Conservation (phyloP, 2,797 vertebrate genomes). For the Serranus cabrilla region DNA sequence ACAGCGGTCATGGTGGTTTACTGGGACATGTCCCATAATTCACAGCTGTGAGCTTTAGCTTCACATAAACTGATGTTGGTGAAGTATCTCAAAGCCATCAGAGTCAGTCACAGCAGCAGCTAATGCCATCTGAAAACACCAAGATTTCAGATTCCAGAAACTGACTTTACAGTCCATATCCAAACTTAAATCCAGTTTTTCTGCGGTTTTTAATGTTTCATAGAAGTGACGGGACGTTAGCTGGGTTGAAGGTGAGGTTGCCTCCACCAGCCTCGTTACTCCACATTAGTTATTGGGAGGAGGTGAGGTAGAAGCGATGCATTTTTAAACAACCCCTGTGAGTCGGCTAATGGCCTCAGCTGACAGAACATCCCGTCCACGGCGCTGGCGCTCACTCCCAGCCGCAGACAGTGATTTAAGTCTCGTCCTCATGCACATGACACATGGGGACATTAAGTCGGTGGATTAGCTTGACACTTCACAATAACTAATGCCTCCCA, state of each 20-base stretch:
- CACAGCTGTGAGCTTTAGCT: background rate
- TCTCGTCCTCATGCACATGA: constrained; percentile 45
- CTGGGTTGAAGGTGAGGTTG: constrained; percentile 25
- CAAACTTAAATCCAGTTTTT: background rate
- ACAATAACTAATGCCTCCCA: constrained; percentile 76
- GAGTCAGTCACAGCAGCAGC: background rate
- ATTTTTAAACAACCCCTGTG: constrained; percentile 52
- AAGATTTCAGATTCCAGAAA: background rate
- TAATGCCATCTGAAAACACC: background rate
- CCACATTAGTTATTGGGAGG: constrained; percentile 43
- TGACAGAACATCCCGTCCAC: constrained; percentile 28
- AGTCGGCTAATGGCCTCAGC: constrained; percentile 42
- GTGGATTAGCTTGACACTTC: constrained; percentile 70
- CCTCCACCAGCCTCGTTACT: constrained; percentile 28
- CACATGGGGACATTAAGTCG: constrained; percentile 66
- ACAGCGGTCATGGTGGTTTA: background rate
- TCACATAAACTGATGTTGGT: background rate
- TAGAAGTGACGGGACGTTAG: background rate
- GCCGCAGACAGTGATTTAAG: constrained; percentile 60
- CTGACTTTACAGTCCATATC: background rate
- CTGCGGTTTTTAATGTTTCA: constrained; percentile 20
- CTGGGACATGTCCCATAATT: background rate
- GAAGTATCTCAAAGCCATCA: background rate
- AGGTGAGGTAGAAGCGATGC: constrained; percentile 36
- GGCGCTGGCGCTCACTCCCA: constrained; percentile 15